Evolutionary conservation across 2,113 vertebrate genomes (phyloP).

Genomic region (Pseudopipra pipra): DNA sequence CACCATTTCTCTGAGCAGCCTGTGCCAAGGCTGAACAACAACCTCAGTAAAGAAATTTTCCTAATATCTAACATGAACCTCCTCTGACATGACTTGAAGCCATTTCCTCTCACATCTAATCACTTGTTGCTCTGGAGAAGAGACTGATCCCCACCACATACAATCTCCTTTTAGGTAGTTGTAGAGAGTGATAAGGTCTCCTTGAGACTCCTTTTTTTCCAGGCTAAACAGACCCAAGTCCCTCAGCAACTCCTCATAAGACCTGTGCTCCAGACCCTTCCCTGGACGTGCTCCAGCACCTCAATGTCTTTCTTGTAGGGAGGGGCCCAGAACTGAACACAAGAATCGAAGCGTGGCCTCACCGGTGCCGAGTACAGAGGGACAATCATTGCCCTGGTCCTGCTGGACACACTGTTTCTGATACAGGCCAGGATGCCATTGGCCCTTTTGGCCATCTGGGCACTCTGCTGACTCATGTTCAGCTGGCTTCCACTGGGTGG

Average conservation of each 20-base stretch:
- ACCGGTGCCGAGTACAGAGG: too few species aligned
- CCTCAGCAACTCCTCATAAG: neutral
- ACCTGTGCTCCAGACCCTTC: neutral
- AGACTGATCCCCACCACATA: neutral
- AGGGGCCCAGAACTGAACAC: neutral
- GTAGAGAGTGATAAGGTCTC: neutral
- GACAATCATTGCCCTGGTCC: fast-evolving
- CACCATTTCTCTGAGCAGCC: neutral
- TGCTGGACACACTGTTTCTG: neutral
- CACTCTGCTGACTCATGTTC: neutral
- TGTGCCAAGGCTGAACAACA: neutral
- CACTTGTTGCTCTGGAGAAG: neutral
- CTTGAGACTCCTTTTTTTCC: neutral
- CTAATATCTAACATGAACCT: neutral
- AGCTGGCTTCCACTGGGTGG: neutral
- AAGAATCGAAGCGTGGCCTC: neutral
- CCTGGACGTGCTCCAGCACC: neutral
- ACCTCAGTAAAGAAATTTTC: neutral
- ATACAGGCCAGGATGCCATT: neutral
- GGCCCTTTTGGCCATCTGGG: neutral
- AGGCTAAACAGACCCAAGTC: neutral
- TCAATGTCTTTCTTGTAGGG: too few species aligned
- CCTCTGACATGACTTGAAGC: neutral
- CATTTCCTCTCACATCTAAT: neutral
- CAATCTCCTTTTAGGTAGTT: neutral